Evolutionary conservation across 2,797 vertebrate genomes (phyloP), one percentile per base, ranked within the genome.

Genomic region (Odontamblyopus lacepedii): DNA sequence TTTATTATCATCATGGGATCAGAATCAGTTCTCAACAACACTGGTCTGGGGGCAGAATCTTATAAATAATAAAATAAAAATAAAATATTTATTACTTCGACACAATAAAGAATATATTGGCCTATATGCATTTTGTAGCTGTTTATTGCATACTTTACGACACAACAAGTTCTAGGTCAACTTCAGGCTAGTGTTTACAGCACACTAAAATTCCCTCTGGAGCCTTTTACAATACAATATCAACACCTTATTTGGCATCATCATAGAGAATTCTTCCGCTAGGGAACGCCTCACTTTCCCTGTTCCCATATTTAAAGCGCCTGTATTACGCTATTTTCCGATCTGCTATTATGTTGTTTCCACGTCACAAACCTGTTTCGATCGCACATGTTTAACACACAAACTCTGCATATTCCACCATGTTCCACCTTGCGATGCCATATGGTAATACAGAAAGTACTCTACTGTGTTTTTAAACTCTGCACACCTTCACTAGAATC

Each of bases 221-320:
- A 38, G 61, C 61, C 63, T 64, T 76, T 70, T 72, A 80, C 74
- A 76, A 67, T 83, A 77, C 72, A 76, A 35, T 59, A 77, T 62
- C 62, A 74, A 41, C 70, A 69, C 72, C 64, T 80, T 77, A 15
- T 70, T 81, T 79, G 74, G 76, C 78, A 75, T 77, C 79, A 50
- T 55, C 63, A 23, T 35, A 67, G 44, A 8, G 15, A 74, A 80
- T 78, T 63, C 74, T 80, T 64, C 79, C 70, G 71, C 59, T 64
- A 72, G 68, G 78, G 67, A 85, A 68, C 73, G 79, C 71, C 78
- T 78, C 67, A 72, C 56, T 70, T 72, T 38, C 65, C 44, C 29
- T 68, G 29, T 82, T 80, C 67, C 72, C 78, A 63, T 71, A 64
- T 56, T 72, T 38, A 38, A 38, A 38, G 35, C 7, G 35, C 35